A percentile compares a stretch with the other conserved stretches of the same genome.
These are phyloP conservation scores for Osmerus mordax DNA, from an alignment of 2,113 vertebrate genomes.

Conservation along the genomic window DNA sequence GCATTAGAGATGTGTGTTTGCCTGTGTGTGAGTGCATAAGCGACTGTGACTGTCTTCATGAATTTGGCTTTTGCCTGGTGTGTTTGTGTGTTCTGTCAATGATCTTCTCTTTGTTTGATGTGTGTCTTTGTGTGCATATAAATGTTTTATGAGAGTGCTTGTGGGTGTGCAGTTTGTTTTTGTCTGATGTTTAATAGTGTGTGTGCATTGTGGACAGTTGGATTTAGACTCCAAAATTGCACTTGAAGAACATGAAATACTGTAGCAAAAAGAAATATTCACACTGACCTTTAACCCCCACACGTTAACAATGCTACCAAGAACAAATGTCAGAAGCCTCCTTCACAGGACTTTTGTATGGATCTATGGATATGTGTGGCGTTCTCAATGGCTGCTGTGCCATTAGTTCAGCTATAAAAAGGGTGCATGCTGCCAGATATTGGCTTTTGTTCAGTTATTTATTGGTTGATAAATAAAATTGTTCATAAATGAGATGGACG, in stretches of 20 bases:
- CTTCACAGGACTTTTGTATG: no score
- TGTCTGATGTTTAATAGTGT: not conserved
- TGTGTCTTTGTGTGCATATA: conserved; percentile 11
- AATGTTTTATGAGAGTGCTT: conserved; percentile 4
- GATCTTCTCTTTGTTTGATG: not conserved
- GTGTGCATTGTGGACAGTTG: not conserved
- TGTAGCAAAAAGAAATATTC: no score
- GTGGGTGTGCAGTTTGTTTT: not conserved
- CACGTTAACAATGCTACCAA: no score
- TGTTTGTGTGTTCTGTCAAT: not conserved
- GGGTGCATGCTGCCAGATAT: no score
- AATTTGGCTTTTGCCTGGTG: conserved; percentile 6
- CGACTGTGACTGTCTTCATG: conserved; percentile 13
- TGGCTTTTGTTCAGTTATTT: not conserved
- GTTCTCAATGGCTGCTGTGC: no score
- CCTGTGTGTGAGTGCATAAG: conserved; percentile 5
- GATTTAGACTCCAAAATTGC: no score
- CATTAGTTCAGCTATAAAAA: no score
- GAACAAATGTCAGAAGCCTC: no score
- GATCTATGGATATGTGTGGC: no score
- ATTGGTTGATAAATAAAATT: not conserved
- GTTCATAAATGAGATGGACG: no score
- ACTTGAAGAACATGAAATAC: no score
- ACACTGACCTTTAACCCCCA: no score
- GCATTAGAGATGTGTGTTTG: not conserved